Percentiles rank a stretch among this genome's conserved stretches.
Conservation (phyloP, 2,113 vertebrate genomes). For the Nyctibius bracteatus region DNA sequence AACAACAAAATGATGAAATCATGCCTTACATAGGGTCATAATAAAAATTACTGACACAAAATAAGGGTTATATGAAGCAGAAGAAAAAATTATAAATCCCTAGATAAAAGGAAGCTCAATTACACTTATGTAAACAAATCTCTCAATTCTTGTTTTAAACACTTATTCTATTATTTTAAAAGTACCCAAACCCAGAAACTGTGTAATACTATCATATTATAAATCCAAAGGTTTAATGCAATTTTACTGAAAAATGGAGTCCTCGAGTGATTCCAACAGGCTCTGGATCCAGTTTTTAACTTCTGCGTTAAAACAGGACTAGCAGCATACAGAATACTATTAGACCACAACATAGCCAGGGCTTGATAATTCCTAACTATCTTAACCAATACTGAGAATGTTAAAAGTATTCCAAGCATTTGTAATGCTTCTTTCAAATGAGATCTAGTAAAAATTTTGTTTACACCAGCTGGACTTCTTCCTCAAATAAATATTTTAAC, state of each 20-base stretch:
- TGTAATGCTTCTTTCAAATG: neutral
- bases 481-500: neutral
- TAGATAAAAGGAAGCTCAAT: neutral
- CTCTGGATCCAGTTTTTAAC: neutral
- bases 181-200: neutral
- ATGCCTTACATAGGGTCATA: neutral
- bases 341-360: neutral
- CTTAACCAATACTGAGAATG: neutral
- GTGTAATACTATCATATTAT: neutral
- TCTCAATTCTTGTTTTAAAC: neutral
- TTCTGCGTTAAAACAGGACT: neutral
- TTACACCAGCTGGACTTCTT: neutral
- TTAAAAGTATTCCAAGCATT: neutral
- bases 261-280: neutral
- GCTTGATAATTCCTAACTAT: neutral
- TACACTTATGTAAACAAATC: neutral
- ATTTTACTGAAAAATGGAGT: neutral
- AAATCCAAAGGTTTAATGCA: neutral
- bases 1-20: neutral
- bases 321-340: neutral
- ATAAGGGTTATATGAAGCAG: neutral
- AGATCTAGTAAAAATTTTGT: neutral
- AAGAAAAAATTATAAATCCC: neutral
- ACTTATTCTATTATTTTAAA: neutral
- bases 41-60: neutral